A percentile compares a stretch with the other conserved stretches of the same genome.
Conservation (phyloP, 2,888 invertebrate genomes). For the Pterobdella sp. region DNA sequence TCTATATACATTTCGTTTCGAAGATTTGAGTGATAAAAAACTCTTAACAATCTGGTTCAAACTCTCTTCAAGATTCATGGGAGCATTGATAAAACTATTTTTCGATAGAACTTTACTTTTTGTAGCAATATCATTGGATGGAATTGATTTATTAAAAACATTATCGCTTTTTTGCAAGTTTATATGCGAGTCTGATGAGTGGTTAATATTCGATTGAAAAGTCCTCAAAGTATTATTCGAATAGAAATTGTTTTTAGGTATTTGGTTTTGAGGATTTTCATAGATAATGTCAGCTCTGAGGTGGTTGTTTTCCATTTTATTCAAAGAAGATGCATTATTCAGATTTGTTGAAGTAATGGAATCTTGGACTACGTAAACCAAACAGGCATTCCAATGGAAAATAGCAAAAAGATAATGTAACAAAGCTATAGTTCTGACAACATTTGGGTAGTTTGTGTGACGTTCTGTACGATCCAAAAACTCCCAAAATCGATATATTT, state of each 20-base stretch:
- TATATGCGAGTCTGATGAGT: neutral
- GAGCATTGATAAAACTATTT: neutral
- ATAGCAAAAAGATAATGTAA: constrained; percentile 87
- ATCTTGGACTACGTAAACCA: constrained; percentile 69
- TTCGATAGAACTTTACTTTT: neutral
- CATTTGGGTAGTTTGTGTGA: constrained; percentile 96
- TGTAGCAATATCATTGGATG: neutral
- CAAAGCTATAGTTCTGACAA: constrained; percentile 57
- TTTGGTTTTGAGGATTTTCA: too few species aligned
- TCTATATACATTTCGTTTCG: neutral
- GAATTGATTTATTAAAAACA: neutral
- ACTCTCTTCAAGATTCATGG: neutral
- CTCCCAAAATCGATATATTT: constrained; percentile 95
- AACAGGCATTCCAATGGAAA: constrained; percentile 98
- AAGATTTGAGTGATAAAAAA: neutral
- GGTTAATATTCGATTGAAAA: neutral
- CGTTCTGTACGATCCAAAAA: constrained; percentile 96
- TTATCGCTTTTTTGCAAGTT: neutral
- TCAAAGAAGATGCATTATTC: neutral
- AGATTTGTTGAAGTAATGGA: neutral
- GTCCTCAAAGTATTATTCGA: neutral
- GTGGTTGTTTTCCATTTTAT: neutral
- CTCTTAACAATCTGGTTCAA: neutral
- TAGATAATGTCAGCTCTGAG: too few species aligned
- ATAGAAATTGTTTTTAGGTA: too few species aligned